Evolutionary conservation across 2,888 invertebrate genomes (phyloP).

Genomic region (Lysandra bellargus): DNA sequence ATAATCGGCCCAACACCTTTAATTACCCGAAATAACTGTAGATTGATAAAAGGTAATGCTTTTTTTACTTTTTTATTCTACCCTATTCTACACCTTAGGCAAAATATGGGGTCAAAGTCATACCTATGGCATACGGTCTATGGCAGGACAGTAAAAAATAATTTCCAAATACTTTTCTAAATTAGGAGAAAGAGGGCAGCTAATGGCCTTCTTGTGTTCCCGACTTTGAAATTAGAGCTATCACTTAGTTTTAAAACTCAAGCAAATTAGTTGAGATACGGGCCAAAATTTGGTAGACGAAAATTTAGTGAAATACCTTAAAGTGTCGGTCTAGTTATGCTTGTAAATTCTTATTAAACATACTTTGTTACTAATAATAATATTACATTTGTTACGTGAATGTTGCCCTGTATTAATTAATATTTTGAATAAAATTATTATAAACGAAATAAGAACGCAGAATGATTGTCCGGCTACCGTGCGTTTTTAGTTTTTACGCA

Average conservation of each 20-base stretch:
- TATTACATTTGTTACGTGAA: too few relatives aligned
- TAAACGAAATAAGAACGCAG: too few relatives aligned
- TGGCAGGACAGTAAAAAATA: neutral
- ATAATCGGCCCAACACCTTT: neutral
- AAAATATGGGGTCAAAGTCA: neutral
- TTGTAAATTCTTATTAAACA: too few relatives aligned
- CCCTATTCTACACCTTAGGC: too few relatives aligned
- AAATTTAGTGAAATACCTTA: neutral
- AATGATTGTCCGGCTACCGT: too few relatives aligned
- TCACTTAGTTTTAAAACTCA: neutral
- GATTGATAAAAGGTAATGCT: neutral
- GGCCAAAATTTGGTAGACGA: neutral
- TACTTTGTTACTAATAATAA: too few relatives aligned
- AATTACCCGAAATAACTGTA: neutral
- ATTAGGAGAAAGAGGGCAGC: neutral
- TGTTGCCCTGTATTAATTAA: too few relatives aligned
- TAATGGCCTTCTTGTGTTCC: slow-evolving; percentile 39
- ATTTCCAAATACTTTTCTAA: neutral
- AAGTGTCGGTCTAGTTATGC: neutral
- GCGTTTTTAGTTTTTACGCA: too few relatives aligned
- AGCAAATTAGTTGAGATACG: neutral
- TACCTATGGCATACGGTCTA: neutral
- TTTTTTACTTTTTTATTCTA: neutral
- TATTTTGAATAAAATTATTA: too few relatives aligned
- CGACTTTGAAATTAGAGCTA: slow-evolving; percentile 15